Base-by-base conservation (phyloP, 2,113 vertebrate species). In the Nothoprocta pentlandii region DNA sequence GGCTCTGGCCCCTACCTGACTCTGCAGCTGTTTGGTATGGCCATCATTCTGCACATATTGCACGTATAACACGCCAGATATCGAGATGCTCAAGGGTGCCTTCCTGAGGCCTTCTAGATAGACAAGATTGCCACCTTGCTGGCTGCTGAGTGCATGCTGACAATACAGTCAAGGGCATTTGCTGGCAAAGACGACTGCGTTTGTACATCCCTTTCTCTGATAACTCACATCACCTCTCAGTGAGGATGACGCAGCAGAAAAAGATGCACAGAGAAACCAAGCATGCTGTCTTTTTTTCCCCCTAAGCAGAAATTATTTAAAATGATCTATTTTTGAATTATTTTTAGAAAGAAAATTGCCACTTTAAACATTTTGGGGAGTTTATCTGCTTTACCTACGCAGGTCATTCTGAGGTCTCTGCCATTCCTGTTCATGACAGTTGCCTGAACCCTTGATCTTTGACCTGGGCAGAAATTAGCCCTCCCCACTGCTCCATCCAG, bases 361-460 rank as follows among this genome's bases (percentile, higher is more conserved):
- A 34, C 54, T 53, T 94, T 67, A n/a, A 88, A 82, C 14, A 79
- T 71, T 92, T 95, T 78, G 94, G 62, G n/a, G 92, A 90, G 83
- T 92, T 90, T 93, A 86, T 95, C 77, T 79, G 66, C 62, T 80
- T 73, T 79, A 68, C 36, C 36, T 39, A 8, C 86, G 36, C 46
- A 74, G 85, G 95, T 92, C 94, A 94, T 63, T 86, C 77, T 66
- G 70, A 95, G 94, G 90, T 93, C 92, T 90, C 77, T 79, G 16
- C 56, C 61, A 28, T 73, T 80, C 86, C 90, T 93, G 91, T 96
- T 97, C 94, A 71, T 97, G 97, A 98, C 98, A 98, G 97, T 96
- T 97, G 96, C 97, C 81, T 98, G 98, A 98, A 98, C 97, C 96
- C 87, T 75, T 95, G 97, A 98, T 97, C 98, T 97, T 93, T 98